A percentile compares a stretch with the other conserved stretches of the same genome.
Evolutionary conservation across 2,888 invertebrate genomes (phyloP).

Genomic region (Pandemis cinnamomeana): DNA sequence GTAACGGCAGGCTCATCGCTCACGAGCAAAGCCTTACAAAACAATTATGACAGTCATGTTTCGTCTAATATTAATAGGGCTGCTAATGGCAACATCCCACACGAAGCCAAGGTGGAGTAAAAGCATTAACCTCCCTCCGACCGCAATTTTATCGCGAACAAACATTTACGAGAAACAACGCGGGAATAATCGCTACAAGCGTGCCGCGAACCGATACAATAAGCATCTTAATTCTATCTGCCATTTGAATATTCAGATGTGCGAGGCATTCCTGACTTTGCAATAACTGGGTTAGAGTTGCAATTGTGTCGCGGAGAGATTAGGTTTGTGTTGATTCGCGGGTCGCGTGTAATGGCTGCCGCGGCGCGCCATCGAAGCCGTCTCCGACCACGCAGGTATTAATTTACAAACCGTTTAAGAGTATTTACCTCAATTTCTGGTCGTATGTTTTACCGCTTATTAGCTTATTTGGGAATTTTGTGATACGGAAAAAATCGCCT

Average conservation of each 20-base stretch:
- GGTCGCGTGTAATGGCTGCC: background rate
- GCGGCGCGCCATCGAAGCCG: background rate
- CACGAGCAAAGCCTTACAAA: background rate
- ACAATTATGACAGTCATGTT: background rate
- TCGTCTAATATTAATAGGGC: background rate
- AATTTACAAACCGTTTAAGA: background rate
- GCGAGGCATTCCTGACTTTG: constrained; percentile 10
- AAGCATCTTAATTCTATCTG: constrained; percentile 22
- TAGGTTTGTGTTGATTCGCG: constrained; percentile 6
- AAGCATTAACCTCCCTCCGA: constrained; percentile 10
- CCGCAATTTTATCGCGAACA: constrained; percentile 6
- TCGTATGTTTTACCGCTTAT: too few relatives aligned
- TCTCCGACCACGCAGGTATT: background rate
- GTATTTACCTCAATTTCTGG: background rate
- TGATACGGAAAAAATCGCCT: too few relatives aligned
- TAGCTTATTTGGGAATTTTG: too few relatives aligned
- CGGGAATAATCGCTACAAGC: constrained; percentile 1
- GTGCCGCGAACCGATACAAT: constrained; percentile 11
- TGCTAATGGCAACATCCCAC: constrained; percentile 3
- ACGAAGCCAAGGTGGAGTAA: background rate
- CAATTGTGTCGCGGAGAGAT: background rate
- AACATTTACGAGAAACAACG: constrained; percentile 12
- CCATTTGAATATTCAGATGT: constrained; percentile 2
- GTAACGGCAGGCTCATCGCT: too few relatives aligned
- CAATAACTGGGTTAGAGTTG: background rate